These are phyloP conservation scores for Labeo rohita DNA, from an alignment of 2,113 vertebrate species.

Conservation along the genomic window DNA sequence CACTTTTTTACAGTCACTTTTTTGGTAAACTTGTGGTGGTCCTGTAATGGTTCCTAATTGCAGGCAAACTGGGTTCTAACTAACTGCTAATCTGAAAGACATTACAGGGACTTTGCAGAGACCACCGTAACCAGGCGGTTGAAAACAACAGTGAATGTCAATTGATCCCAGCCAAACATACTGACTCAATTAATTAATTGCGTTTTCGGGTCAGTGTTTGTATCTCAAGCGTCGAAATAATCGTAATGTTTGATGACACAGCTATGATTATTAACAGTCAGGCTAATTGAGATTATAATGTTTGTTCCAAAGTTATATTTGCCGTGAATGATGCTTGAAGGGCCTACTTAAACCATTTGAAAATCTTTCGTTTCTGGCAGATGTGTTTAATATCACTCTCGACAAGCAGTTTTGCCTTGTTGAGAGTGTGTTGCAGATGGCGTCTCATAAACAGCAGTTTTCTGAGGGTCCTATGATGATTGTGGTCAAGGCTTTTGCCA, in stretches of 20 bases:
- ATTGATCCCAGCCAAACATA: conserved; percentile 17
- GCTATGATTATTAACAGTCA: background rate
- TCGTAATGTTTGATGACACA: conserved; percentile 16
- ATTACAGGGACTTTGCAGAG: conserved; percentile 49
- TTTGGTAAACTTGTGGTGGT: conserved; percentile 56
- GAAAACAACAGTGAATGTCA: conserved; percentile 47
- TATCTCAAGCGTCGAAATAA: conserved; percentile 13
- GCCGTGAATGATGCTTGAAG: background rate
- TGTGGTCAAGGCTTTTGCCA: conserved; percentile 16
- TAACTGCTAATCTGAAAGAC: conserved; percentile 56
- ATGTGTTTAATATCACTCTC: background rate
- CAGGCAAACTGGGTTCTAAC: conserved; percentile 44
- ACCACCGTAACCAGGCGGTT: conserved; percentile 42
- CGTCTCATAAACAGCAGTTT: background rate
- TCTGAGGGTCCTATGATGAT: background rate
- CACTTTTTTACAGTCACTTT: conserved; percentile 29
- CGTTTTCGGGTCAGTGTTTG: conserved; percentile 19
- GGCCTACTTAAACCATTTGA: background rate
- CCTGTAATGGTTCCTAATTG: conserved; percentile 58
- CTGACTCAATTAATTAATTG: conserved; percentile 29
- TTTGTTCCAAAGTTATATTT: background rate
- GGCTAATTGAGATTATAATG: background rate
- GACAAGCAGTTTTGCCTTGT: background rate
- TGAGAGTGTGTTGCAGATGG: background rate
- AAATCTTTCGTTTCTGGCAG: background rate